Conservation (phyloP, 2,797 vertebrate species). For the Pelochelys cantorii region DNA sequence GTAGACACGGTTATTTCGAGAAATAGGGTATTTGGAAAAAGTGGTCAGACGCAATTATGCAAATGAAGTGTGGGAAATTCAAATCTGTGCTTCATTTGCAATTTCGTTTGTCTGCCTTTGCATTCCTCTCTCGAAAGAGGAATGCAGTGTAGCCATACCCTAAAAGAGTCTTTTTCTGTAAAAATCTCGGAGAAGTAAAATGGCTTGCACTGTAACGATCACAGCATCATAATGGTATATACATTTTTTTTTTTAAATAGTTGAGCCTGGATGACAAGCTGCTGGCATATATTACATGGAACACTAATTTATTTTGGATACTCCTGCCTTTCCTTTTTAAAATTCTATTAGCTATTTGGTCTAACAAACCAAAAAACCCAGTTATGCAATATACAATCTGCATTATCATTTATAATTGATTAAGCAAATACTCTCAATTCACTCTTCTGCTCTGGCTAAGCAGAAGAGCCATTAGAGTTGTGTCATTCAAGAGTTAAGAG, state of each 20-base stretch:
- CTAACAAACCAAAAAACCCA: neutral
- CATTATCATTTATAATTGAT: neutral
- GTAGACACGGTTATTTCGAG: too few species aligned
- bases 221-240: neutral
- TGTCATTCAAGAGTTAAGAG: neutral
- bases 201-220: neutral
- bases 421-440: fast-evolving
- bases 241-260: neutral
- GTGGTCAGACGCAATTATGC: too few species aligned
- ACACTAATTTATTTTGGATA: neutral
- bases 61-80: too few species aligned
- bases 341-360: neutral
- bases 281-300: neutral
- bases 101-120: too few species aligned
- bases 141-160: too few species aligned
- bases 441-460: neutral
- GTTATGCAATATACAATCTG: fast-evolving
- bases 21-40: too few species aligned
- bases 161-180: neutral
- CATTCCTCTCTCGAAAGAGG: too few species aligned
- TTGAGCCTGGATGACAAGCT: neutral
- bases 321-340: neutral
- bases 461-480: neutral
- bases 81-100: too few species aligned
- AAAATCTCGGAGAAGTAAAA: neutral